These are phyloP conservation scores for Camelus bactrianus DNA, from an alignment of 2,113 vertebrate species.

Conservation along the genomic window DNA sequence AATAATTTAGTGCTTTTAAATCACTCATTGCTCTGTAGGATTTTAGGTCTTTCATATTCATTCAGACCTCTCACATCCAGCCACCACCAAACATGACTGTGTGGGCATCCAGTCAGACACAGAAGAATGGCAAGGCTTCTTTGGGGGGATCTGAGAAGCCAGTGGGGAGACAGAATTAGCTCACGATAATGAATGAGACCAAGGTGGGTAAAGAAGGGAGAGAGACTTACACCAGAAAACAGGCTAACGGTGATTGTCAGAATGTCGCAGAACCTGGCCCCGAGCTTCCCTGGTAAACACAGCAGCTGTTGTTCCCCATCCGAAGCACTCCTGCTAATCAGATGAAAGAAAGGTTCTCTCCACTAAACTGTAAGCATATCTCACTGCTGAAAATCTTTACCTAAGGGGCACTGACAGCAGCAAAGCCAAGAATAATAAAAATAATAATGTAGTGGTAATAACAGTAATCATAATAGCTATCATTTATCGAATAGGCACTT, in stretches of 20 bases:
- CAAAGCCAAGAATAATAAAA: not conserved
- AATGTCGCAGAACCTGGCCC: not conserved
- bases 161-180: not conserved
- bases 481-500: not conserved
- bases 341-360: not conserved
- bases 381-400: not conserved
- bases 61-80: not conserved
- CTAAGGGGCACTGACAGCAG: not conserved
- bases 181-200: not conserved
- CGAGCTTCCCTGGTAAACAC: not conserved
- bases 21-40: not conserved
- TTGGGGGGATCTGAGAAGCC: not conserved
- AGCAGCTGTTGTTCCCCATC: not conserved
- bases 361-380: not conserved
- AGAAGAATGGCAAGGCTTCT: not conserved
- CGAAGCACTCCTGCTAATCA: fast-evolving
- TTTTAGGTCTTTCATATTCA: not conserved
- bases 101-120: not conserved
- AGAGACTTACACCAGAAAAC: not conserved
- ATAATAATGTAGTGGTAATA: not conserved
- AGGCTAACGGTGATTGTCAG: not conserved
- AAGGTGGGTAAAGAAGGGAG: not conserved
- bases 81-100: not conserved
- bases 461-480: not conserved
- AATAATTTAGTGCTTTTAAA: not conserved